Base-by-base conservation (phyloP, 2,797 vertebrate species). In the Parambassis ranga region DNA sequence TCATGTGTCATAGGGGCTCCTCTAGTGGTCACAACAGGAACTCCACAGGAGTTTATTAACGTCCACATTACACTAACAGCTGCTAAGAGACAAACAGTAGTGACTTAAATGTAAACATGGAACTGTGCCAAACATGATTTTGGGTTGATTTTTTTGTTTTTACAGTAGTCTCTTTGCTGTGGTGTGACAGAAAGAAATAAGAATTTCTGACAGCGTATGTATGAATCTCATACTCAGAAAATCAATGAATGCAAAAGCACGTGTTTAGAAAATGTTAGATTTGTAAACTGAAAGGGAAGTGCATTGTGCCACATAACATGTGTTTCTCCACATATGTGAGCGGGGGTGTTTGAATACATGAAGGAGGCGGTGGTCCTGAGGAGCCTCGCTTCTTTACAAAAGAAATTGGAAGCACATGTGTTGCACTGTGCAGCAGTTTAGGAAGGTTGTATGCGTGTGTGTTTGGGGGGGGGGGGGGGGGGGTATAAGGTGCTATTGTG, bases 331-430 rank as follows among this genome's bases (percentile, higher is more conserved):
- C 67, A 43, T 19, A 68, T 67, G 60, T 61, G 68, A 69, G 47
- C 77, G 66, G 76, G 78, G 74, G 81, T 86, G 72, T 81, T 82
- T 82, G 75, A 84, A 74, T 44, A 46, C 64, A 71, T 65, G 36
- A 33, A 71, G 39, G 65, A 64, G 81, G 81, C 19, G 70, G 60
- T 48, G 71, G 62, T 69, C 69, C 69, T 41, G 48, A 68, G 74
- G 52, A 82, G 75, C 50, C 78, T 83, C 64, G 50, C 66, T 81
- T 81, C 62, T 84, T 85, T 58, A 81, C 72, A 85, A 87, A 90
- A 87, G 75, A 89, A 87, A 92, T 91, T 83, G 90, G 80, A 90
- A 90, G 80, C 89, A 90, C 80, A 90, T 93, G 91, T 87, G 77
- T 82, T 76, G 66, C 77, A 83, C 84, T 76, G 56, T 73, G 86